phyloP scores from a whole-genome alignment of 2,888 invertebrate genomes.

The Maniola hyperantus region DNA sequence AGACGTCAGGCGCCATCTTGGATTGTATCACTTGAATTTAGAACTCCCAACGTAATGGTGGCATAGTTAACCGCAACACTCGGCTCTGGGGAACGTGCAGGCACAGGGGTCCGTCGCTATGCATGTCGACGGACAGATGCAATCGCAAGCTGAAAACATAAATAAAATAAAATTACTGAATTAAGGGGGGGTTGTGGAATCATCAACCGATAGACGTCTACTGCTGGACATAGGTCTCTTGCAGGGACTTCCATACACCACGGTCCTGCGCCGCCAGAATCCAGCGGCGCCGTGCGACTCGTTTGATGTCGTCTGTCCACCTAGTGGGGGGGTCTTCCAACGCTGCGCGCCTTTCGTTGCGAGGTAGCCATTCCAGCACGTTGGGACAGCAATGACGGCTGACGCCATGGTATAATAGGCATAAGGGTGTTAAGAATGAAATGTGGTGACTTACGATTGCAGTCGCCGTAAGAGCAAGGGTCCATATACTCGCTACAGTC shows the following conservation, averaged over 20 bases:
- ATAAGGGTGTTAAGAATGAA: neutral
- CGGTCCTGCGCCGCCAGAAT: too few species aligned
- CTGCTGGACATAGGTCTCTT: too few species aligned
- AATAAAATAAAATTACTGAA: constrained; percentile 17
- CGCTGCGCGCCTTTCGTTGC: too few species aligned
- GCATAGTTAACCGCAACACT: constrained; percentile 56
- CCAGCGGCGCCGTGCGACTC: too few species aligned
- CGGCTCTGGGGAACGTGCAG: constrained; percentile 69
- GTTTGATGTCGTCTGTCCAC: too few species aligned
- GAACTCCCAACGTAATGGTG: constrained; percentile 49
- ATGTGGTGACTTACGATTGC: constrained; percentile 62
- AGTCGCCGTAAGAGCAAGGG: constrained; percentile 79
- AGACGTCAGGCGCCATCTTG: constrained; percentile 38
- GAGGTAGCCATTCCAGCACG: too few species aligned
- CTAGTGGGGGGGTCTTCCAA: too few species aligned
- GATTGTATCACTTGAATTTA: constrained; percentile 54
- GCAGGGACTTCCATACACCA: too few species aligned
- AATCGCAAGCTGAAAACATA: constrained; percentile 64
- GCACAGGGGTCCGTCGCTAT: constrained; percentile 73
- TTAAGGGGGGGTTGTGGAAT: too few species aligned
- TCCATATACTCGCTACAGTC: constrained; percentile 81
- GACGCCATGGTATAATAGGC: too few species aligned
- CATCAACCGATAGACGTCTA: too few species aligned
- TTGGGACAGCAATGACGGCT: too few species aligned
- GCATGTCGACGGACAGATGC: constrained; percentile 68